Evolutionary conservation across 2,888 invertebrate species (phyloP).

Genomic region (Macrophya annulata): DNA sequence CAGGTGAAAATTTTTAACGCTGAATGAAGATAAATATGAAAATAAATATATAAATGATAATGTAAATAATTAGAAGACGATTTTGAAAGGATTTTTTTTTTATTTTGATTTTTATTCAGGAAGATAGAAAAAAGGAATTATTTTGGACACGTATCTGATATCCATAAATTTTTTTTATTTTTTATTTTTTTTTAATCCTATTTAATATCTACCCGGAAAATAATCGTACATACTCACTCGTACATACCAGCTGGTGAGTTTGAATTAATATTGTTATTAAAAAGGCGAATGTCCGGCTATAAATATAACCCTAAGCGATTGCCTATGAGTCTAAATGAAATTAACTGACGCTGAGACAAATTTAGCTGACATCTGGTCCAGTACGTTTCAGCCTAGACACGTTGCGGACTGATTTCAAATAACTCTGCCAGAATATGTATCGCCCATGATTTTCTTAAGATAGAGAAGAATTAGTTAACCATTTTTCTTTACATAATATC

Average conservation of each 20-base stretch:
- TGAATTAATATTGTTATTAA: constrained; percentile 34
- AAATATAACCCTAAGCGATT: constrained; percentile 50
- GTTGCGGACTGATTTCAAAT: constrained; percentile 36
- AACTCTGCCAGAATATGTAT: constrained; percentile 21
- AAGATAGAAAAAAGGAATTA: background rate
- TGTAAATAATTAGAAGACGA: background rate
- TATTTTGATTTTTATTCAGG: background rate
- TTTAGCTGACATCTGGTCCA: constrained; percentile 55
- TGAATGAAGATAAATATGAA: background rate
- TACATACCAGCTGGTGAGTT: constrained; percentile 51
- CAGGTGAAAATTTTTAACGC: background rate
- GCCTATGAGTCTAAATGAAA: constrained; percentile 51
- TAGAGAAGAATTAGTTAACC: background rate
- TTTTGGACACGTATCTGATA: background rate
- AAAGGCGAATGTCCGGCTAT: constrained; percentile 44
- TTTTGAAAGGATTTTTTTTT: background rate
- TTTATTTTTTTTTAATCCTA: too few species aligned
- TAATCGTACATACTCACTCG: background rate
- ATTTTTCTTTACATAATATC: too few species aligned
- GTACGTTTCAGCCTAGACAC: constrained; percentile 44
- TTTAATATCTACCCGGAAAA: too few species aligned
- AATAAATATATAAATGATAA: too few species aligned
- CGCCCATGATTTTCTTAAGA: background rate
- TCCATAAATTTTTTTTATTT: background rate
- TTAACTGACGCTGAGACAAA: constrained; percentile 51